Evolutionary conservation across 2,888 invertebrate species (phyloP), one percentile per base, ranked within the genome.

Genomic region (Pimpla rufipes): DNA sequence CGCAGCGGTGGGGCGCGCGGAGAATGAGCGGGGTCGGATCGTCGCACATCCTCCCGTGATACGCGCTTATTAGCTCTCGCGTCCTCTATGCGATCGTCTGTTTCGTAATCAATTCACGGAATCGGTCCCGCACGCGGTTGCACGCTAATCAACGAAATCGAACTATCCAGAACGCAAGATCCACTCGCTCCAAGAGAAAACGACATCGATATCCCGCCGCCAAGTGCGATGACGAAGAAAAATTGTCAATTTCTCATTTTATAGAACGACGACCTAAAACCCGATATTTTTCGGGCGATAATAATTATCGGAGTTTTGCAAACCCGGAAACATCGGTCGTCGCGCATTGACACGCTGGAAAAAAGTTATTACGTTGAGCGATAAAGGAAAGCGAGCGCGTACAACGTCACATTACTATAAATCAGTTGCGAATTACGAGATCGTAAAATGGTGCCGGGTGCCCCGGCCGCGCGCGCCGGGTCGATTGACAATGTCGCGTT

Each of bases 41-140:
- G 83, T 87, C 87, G 85, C 89, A 90, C 88, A 91, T 91, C 83
- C 85, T 87, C 89, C 89, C 88, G 90, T 89, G 90, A 90, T 90
- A 90, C 90, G 88, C 89, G 90, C 89, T 92, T 89, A 91, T 92
- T 92, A 92, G 86, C 85, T 83, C 75, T 47, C 70, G 59, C 81
- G 78, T 84, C 80, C 80, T 81, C 83, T 70, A 55, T 78, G 74
- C 74, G 68, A 77, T 70, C 84, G 81, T 81, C 66, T 79, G 90
- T 92, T 92, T 92, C 92, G 90, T 92, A 92, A 92, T 89, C 37
- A 74, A 79, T 81, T 18, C 45, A 59, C 40, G 62, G 57, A 59
- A 35, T 35, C 35, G 16, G 16, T 35, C 59, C n/a, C 35, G 37
- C 59, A 37, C 37, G n/a, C n/a, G 57, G 23, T n/a, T 29, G 16